Conservation (phyloP, 1,140 invertebrate species). For the Cyclargus thomasi region DNA sequence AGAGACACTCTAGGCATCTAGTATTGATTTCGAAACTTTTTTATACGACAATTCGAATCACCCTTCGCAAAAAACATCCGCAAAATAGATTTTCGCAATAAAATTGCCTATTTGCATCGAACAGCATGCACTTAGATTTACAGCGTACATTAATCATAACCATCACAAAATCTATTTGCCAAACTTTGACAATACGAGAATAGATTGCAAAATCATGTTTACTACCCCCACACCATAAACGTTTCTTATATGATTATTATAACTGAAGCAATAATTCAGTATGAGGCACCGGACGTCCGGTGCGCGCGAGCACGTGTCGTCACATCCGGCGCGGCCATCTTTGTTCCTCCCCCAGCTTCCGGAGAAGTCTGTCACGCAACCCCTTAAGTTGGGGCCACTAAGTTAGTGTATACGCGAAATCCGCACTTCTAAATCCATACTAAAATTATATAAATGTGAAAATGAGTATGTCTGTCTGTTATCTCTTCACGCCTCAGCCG, state of each 20-base stretch:
- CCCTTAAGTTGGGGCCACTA: conserved; percentile 43
- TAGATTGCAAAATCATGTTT: conserved; percentile 15
- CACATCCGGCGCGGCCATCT: conserved; percentile 64
- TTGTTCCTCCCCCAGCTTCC: conserved; percentile 53
- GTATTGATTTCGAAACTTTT: no score
- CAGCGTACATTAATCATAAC: conserved; percentile 18
- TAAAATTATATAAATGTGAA: conserved; percentile 5
- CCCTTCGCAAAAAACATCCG: no score
- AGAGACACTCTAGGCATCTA: no score
- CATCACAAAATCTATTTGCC: neutral
- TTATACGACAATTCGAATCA: no score
- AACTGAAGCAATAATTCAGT: conserved; percentile 58
- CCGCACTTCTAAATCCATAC: conserved; percentile 13
- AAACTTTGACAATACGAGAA: neutral
- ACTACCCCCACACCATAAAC: conserved; percentile 27
- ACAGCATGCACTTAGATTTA: neutral
- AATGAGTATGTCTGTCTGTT: no score
- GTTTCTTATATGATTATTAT: conserved; percentile 46
- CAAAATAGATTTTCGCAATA: neutral
- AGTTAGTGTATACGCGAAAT: neutral
- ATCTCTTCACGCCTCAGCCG: no score
- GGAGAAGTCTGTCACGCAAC: conserved; percentile 50
- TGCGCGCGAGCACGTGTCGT: conserved; percentile 64
- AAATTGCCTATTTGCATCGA: neutral
- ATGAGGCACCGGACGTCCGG: conserved; percentile 55